These are phyloP conservation scores for Ceyx erithaca DNA, from an alignment of 2,797 vertebrate species.

Conservation along the genomic window DNA sequence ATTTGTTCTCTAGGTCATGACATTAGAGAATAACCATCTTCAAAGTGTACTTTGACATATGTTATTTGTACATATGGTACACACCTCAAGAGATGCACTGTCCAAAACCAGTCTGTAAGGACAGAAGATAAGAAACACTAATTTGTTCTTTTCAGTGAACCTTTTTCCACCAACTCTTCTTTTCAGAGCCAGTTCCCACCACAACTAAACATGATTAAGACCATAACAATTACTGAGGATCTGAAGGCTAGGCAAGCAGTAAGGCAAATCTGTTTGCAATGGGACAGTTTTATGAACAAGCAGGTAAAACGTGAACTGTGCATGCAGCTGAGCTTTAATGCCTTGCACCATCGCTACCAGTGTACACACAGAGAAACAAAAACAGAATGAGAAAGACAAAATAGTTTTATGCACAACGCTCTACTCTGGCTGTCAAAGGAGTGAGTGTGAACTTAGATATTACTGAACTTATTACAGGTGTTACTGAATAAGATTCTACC, in stretches of 20 bases:
- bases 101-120: not conserved
- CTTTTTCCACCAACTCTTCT: not conserved
- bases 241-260: not conserved
- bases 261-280: not conserved
- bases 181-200: not conserved
- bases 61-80: not conserved
- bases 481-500: not conserved
- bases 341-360: not conserved
- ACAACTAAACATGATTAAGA: not conserved
- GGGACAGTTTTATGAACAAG: not conserved
- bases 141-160: conserved; percentile 13
- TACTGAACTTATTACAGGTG: not conserved
- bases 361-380: not conserved
- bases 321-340: not conserved
- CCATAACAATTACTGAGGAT: not conserved
- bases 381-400: not conserved
- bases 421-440: not conserved
- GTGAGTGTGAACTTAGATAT: not conserved
- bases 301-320: not conserved
- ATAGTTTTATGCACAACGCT: not conserved
- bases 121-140: not conserved
- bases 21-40: not conserved
- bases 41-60: not conserved
- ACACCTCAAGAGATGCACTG: not conserved
- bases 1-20: not conserved